Conservation (phyloP, 2,888 invertebrate genomes). For the Fissipunctia ypsillon region DNA sequence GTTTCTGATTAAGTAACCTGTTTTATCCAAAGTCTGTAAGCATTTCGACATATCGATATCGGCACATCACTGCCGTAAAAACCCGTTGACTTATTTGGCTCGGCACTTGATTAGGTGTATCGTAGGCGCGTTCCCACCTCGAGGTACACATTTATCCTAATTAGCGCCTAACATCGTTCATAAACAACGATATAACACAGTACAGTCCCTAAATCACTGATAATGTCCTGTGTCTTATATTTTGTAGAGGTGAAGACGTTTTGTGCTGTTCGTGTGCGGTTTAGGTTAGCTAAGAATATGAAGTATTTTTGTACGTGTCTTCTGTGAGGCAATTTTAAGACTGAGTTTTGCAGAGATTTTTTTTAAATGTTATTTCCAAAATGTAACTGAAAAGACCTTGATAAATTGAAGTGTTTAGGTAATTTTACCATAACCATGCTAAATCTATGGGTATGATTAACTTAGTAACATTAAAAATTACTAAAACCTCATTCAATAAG, state of each 20-base stretch:
- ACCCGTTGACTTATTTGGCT: slow-evolving; percentile 78
- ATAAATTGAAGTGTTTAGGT: background rate
- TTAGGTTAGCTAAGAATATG: slow-evolving; percentile 11
- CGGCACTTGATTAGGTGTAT: slow-evolving; percentile 76
- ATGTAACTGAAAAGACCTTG: background rate
- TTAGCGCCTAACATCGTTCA: slow-evolving; percentile 69
- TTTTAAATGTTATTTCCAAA: background rate
- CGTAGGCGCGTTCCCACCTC: slow-evolving; percentile 81
- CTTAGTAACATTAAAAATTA: background rate
- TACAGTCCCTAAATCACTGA: slow-evolving; percentile 52
- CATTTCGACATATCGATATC: background rate
- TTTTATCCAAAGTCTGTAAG: background rate
- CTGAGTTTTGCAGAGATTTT: background rate
- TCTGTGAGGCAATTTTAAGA: background rate
- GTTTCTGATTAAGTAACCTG: no score
- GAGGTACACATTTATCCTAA: slow-evolving; percentile 78
- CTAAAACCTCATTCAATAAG: background rate
- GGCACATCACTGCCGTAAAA: slow-evolving; percentile 61
- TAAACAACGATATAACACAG: slow-evolving; percentile 54
- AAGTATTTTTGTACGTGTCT: no score
- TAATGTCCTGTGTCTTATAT: slow-evolving; percentile 31
- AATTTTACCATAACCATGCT: no score
- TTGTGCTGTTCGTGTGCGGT: background rate
- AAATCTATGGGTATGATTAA: no score
- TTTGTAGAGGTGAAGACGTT: slow-evolving; percentile 15